Conservation (phyloP, 2,888 invertebrate species). For the Ormia ochracea region DNA sequence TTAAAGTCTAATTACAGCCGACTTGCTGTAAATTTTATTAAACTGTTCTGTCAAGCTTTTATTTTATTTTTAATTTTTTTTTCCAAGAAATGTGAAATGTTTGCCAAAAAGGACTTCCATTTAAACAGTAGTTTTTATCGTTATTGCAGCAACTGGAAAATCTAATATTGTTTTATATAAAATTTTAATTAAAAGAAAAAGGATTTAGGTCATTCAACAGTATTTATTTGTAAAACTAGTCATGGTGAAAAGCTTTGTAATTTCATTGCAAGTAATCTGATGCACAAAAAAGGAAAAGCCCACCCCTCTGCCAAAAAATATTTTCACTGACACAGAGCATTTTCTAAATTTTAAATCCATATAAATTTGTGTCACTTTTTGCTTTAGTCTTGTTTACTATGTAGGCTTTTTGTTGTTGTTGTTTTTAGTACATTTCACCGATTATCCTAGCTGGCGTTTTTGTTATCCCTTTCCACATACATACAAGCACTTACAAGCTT, state of each 20-base stretch:
- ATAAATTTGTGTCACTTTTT: constrained; percentile 49
- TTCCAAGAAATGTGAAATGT: too few relatives aligned
- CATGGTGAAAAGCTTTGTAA: constrained; percentile 21
- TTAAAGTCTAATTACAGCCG: too few relatives aligned
- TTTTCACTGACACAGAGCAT: not conserved
- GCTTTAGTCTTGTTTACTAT: not conserved
- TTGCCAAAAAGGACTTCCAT: not conserved
- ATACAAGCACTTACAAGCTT: not conserved
- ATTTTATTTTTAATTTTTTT: too few relatives aligned
- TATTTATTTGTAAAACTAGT: constrained; percentile 27
- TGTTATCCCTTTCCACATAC: constrained; percentile 10
- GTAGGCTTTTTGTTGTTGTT: constrained; percentile 34
- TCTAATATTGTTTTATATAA: not conserved
- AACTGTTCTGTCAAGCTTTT: too few relatives aligned
- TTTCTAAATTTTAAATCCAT: constrained; percentile 15
- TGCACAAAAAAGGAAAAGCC: not conserved
- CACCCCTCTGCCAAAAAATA: not conserved
- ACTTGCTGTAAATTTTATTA: too few relatives aligned
- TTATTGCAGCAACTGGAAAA: not conserved
- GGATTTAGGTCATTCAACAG: constrained; percentile 34
- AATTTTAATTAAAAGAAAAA: constrained; percentile 21
- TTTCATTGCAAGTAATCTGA: not conserved
- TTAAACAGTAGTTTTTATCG: not conserved
- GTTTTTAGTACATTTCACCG: constrained; percentile 34
- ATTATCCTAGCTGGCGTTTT: constrained; percentile 52